phyloP scores from a whole-genome alignment of 2,113 vertebrate species.

The Panurus biarmicus region DNA sequence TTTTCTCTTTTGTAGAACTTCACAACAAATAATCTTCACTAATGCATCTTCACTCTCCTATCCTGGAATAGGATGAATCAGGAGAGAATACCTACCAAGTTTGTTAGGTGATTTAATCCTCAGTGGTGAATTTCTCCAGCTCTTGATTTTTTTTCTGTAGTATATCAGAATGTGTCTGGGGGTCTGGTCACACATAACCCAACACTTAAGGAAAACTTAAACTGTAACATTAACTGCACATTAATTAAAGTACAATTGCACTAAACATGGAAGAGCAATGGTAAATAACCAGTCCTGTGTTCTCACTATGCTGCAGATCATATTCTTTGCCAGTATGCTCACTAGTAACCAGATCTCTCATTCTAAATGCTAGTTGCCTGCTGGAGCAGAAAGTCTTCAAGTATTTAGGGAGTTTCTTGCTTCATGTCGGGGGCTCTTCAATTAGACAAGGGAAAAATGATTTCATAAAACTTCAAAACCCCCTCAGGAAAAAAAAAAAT shows the following conservation, averaged over 20 bases:
- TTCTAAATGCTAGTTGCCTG: not conserved
- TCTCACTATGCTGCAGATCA: not conserved
- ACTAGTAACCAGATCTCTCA: not conserved
- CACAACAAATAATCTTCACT: not conserved
- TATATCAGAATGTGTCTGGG: not conserved
- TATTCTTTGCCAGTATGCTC: not conserved
- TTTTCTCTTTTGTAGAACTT: not conserved
- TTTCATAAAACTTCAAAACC: not conserved
- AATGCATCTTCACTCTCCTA: not conserved
- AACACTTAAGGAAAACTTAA: not conserved
- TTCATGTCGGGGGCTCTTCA: accelerated
- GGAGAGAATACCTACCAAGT: not conserved
- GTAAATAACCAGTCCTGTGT: not conserved
- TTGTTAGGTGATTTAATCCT: not conserved
- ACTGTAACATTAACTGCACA: not conserved
- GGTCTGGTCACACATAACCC: not conserved
- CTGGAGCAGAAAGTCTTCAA: not conserved
- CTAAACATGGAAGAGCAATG: not conserved
- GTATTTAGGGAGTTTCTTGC: not conserved
- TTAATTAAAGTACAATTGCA: not conserved
- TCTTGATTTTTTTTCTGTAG: not conserved
- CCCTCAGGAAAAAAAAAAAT: not conserved
- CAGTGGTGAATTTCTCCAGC: not conserved
- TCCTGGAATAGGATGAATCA: not conserved
- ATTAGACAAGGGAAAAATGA: not conserved